Conservation (phyloP, 2,113 vertebrate species). For the Chlorodrepanis virens region DNA sequence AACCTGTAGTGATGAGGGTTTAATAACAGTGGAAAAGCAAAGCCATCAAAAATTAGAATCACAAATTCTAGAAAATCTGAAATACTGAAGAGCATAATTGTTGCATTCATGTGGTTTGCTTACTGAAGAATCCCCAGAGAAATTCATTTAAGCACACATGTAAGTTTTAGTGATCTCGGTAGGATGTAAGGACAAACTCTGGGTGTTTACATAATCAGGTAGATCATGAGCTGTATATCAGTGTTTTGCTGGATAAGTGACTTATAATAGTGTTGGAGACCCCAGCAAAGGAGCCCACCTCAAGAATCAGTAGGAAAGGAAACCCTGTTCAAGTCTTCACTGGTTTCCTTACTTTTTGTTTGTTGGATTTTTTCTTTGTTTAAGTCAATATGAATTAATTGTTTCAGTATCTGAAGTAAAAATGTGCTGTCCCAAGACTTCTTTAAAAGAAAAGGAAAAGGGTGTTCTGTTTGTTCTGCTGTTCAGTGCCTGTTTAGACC, state of each 20-base stretch:
- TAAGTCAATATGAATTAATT: not conserved
- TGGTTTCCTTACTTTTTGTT: not conserved
- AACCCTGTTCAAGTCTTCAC: not conserved
- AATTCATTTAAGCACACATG: not conserved
- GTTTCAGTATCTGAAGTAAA: not conserved
- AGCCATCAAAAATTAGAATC: not conserved
- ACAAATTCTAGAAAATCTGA: not conserved
- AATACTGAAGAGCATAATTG: not conserved
- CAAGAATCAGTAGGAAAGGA: not conserved
- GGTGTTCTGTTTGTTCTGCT: not conserved
- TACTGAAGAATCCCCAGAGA: not conserved
- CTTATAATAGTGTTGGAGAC: not conserved
- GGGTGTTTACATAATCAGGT: not conserved
- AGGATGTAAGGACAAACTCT: accelerated
- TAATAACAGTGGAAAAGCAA: not conserved
- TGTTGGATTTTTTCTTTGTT: not conserved
- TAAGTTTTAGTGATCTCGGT: not conserved
- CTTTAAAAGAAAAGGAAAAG: too few relatives aligned
- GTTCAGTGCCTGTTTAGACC: not conserved
- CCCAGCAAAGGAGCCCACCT: not conserved
- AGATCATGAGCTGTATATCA: accelerated
- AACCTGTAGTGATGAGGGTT: not conserved
- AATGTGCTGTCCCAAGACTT: not conserved
- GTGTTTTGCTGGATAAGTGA: not conserved
- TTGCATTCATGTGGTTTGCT: not conserved